Evolutionary conservation across 2,797 vertebrate species (phyloP).

Genomic region (Acanthurus leucopareius): DNA sequence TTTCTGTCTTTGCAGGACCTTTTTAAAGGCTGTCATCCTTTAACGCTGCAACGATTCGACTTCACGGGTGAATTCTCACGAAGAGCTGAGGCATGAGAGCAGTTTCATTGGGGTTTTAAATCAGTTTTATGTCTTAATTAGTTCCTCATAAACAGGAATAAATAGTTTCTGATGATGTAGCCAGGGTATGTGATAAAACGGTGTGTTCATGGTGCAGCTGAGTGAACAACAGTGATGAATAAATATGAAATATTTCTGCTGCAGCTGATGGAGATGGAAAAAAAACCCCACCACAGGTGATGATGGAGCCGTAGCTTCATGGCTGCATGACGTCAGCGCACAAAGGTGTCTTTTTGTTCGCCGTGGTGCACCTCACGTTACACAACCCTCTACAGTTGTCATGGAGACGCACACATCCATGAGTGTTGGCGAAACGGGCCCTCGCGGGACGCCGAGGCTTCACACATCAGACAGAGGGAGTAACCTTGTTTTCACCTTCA

Average conservation of each 20-base stretch:
- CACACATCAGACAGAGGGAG: constrained; percentile 31
- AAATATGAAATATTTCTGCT: not conserved
- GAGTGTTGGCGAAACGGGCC: constrained; percentile 55
- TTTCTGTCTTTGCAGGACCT: not conserved
- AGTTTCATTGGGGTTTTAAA: not conserved
- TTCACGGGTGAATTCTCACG: constrained; percentile 5
- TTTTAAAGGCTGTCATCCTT: constrained; percentile 3
- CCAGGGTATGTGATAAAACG: too few relatives aligned
- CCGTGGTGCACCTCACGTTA: constrained; percentile 57
- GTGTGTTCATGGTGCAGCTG: too few relatives aligned
- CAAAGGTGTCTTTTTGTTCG: constrained; percentile 62
- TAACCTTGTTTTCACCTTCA: constrained; percentile 75
- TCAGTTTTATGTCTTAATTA: not conserved
- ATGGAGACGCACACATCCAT: constrained; percentile 72
- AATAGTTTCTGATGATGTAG: not conserved
- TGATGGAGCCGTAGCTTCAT: not conserved
- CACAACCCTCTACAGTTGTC: constrained; percentile 71
- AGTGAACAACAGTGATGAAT: not conserved
- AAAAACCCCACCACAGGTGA: constrained; percentile 5
- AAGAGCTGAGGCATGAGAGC: not conserved
- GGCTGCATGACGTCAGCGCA: constrained; percentile 47
- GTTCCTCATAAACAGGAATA: not conserved
- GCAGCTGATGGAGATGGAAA: not conserved
- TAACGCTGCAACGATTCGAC: constrained; percentile 2
- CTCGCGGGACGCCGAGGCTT: constrained; percentile 37